These are phyloP conservation scores for Pangasianodon hypophthalmus DNA, from an alignment of 2,113 vertebrate genomes.

Conservation along the genomic window DNA sequence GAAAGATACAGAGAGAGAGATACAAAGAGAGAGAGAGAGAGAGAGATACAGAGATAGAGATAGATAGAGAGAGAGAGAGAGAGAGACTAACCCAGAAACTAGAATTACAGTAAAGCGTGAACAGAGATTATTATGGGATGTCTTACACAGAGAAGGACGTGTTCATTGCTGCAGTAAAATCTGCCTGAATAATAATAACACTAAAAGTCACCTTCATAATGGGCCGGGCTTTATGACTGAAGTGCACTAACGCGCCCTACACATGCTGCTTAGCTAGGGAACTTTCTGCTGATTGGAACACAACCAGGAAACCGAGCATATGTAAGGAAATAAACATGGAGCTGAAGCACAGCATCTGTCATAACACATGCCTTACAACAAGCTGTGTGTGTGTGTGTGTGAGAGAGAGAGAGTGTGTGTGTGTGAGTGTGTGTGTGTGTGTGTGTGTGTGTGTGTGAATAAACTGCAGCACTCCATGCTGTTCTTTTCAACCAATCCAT, in stretches of 20 bases:
- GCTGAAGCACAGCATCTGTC: neutral
- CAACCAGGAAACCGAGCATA: neutral
- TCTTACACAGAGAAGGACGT: neutral
- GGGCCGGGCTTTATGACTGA: neutral
- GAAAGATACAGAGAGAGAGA: neutral
- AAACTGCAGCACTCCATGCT: neutral
- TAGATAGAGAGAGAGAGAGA: neutral
- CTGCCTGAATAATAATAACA: neutral
- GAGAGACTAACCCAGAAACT: no score
- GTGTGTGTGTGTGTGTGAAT: neutral
- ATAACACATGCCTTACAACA: neutral
- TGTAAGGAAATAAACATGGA: neutral
- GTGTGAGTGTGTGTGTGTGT: slow-evolving; percentile 1
- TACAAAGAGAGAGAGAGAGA: no score
- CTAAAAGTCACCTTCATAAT: neutral
- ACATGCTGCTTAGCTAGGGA: neutral
- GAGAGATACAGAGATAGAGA: no score
- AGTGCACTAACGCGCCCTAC: neutral
- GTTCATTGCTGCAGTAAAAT: neutral
- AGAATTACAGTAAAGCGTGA: neutral
- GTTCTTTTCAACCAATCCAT: slow-evolving; percentile 4
- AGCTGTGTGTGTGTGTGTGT: neutral
- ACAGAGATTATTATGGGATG: slow-evolving; percentile 4
- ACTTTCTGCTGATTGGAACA: neutral
- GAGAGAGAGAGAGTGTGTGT: neutral